phyloP scores from a whole-genome alignment of 1,140 invertebrate genomes.

The Orchesella cincta region DNA sequence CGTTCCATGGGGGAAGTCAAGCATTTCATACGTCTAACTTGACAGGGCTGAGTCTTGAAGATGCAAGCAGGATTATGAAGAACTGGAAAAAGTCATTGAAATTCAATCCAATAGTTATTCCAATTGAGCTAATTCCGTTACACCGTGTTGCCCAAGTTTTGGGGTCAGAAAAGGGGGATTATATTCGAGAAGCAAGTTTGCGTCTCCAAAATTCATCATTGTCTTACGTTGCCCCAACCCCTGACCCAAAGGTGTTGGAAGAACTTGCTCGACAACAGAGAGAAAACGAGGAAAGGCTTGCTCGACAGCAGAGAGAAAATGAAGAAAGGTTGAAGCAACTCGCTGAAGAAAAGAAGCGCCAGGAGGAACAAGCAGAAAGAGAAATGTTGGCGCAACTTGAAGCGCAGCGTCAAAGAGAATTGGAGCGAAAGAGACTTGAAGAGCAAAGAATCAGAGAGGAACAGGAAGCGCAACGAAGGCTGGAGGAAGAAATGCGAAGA shows the following conservation, averaged over 20 bases:
- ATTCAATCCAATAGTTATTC: not conserved
- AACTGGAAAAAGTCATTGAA: slow-evolving; percentile 13
- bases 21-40: not conserved
- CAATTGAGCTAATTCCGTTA: not conserved
- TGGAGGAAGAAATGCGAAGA: not conserved
- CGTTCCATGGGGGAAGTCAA: not conserved
- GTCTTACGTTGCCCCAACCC: not conserved
- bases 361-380: not conserved
- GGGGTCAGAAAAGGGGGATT: not conserved
- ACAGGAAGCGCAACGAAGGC: not conserved
- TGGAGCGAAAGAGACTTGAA: not conserved
- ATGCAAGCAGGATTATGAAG: not conserved
- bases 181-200: not conserved
- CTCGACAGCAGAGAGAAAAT: not conserved
- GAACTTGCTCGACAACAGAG: not conserved
- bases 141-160: not conserved
- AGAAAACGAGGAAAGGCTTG: not conserved
- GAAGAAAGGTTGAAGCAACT: not conserved
- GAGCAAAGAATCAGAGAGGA: not conserved
- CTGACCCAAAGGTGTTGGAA: not conserved
- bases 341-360: not conserved
- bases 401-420: not conserved
- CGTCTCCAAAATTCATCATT: not conserved
- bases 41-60: not conserved
- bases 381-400: not conserved